phyloP scores from a whole-genome alignment of 2,113 vertebrate species.

The Xiphophorus maculatus region DNA sequence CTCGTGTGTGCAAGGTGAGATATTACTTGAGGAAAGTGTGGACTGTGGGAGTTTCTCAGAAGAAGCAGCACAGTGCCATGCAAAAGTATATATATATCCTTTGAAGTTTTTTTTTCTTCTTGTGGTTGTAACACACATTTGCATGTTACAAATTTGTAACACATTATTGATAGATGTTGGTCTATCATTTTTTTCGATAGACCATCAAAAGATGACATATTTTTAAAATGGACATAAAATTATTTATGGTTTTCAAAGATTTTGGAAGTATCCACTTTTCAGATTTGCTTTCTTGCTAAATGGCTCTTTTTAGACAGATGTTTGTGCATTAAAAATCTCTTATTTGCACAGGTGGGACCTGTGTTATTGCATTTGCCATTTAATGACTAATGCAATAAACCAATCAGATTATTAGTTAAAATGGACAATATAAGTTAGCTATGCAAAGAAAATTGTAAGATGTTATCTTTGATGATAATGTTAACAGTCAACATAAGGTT shows the following conservation, averaged over 20 bases:
- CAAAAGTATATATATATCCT: not conserved
- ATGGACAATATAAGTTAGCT: not conserved
- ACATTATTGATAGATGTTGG: not conserved
- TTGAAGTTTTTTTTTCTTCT: too few relatives aligned
- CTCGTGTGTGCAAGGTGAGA: constrained; percentile 95
- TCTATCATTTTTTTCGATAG: too few relatives aligned
- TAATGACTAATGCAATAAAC: not conserved
- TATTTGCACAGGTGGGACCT: not conserved
- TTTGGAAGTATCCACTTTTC: not conserved
- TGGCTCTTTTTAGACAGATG: not conserved
- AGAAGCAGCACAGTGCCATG: not conserved
- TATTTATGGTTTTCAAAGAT: not conserved
- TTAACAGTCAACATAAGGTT: constrained; percentile 3
- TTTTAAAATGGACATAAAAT: not conserved
- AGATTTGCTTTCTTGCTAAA: not conserved
- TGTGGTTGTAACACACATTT: too few relatives aligned
- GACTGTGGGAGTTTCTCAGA: constrained; percentile 15
- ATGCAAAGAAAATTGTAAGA: not conserved
- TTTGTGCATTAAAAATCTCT: not conserved
- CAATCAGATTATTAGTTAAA: not conserved
- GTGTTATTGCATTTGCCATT: not conserved
- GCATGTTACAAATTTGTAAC: too few relatives aligned
- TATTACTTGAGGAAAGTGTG: constrained; percentile 20
- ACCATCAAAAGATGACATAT: too few relatives aligned
- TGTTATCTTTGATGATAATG: not conserved